Percentiles rank a stretch among this genome's conserved stretches.
Evolutionary conservation across 1,140 invertebrate genomes (phyloP).

Genomic region (Tetragnatha versicolor): DNA sequence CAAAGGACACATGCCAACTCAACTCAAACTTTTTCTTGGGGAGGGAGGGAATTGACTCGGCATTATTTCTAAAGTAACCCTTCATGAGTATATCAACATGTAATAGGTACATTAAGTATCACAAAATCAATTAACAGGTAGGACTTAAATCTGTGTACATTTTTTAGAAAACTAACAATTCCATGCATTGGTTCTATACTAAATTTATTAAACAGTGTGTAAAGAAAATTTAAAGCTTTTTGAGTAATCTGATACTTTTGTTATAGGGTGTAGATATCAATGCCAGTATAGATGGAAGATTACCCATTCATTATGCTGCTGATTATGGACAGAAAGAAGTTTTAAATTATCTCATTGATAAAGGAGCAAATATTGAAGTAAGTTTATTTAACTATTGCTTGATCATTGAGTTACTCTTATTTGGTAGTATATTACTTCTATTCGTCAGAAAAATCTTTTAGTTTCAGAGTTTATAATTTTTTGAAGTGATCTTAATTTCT

Average conservation of each 20-base stretch:
- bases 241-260: not conserved
- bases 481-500: too few species aligned
- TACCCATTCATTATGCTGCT: slow-evolving; percentile 87
- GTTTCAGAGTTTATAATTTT: too few species aligned
- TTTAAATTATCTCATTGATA: slow-evolving; percentile 84
- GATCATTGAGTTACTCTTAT: too few species aligned
- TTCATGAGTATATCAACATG: too few species aligned
- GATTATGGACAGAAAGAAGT: slow-evolving; percentile 94
- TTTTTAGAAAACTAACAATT: not conserved
- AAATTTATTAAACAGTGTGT: not conserved
- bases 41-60: too few species aligned
- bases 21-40: too few species aligned
- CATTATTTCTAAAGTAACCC: too few species aligned
- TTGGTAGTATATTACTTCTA: too few species aligned
- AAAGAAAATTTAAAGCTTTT: not conserved
- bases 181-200: not conserved
- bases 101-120: not conserved
- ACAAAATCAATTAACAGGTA: not conserved
- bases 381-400: slow-evolving; percentile 63
- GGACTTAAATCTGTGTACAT: not conserved
- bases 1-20: too few species aligned
- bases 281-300: slow-evolving; percentile 82
- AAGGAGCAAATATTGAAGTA: slow-evolving; percentile 93
- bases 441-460: too few species aligned
- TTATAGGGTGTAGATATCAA: slow-evolving; percentile 83